Percentiles rank a stretch among this genome's conserved stretches.
Conservation (phyloP, 2,797 vertebrate species). For the Cuniculus paca region DNA sequence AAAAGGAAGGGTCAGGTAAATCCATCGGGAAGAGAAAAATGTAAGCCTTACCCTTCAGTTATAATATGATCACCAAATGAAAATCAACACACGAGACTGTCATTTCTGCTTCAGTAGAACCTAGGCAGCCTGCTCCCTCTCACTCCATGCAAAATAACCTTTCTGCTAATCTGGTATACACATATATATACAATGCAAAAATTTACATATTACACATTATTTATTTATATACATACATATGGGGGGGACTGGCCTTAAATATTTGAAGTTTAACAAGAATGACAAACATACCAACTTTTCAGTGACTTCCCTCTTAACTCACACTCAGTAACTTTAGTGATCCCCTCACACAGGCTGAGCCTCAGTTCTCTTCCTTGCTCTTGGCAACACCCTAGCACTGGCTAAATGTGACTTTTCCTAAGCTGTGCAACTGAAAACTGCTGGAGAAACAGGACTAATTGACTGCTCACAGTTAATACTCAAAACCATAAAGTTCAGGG, state of each 20-base stretch:
- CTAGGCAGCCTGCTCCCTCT: neutral
- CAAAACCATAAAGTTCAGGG: neutral
- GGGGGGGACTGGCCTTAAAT: neutral
- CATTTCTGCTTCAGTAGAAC: neutral
- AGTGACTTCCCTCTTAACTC: neutral
- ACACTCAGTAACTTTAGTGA: neutral
- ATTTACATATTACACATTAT: neutral
- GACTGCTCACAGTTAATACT: neutral
- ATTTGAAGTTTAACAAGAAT: neutral
- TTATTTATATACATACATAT: neutral
- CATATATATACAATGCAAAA: neutral
- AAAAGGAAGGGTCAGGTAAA: neutral
- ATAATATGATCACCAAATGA: neutral
- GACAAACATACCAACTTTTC: neutral
- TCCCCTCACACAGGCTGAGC: too few relatives aligned
- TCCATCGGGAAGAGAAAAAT: neutral
- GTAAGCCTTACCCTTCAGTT: neutral
- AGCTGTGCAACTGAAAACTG: rapidly evolving
- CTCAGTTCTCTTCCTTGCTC: neutral
- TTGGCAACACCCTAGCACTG: neutral
- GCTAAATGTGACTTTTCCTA: too few relatives aligned
- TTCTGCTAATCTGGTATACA: neutral
- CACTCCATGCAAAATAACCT: neutral
- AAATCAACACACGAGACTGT: neutral
- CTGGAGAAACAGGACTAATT: neutral